Evolutionary conservation across 2,113 vertebrate genomes (phyloP), one percentile per base, ranked within the genome.

Genomic region (Tetraodon nigroviridis): DNA sequence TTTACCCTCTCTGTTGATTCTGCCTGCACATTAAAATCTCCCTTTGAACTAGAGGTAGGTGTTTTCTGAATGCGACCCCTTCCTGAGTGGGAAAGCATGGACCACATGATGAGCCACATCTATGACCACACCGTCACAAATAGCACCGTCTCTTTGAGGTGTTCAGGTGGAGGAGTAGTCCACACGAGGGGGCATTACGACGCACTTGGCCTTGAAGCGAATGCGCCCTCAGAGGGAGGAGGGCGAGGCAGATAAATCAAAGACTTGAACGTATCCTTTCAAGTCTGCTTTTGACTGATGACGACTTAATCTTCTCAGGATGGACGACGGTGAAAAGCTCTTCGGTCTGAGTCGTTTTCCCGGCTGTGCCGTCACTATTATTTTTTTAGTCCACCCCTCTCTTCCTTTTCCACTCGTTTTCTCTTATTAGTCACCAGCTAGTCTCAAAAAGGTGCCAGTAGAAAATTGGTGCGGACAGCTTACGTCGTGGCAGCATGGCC

Each of bases 11-110:
- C 49, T 54, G 54, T 53, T 65, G 55, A 57, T 54, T 63, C 75
- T 47, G 47, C 64, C 53, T 3, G 10, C 49, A 77, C 63, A 76
- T 76, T 69, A 75, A 75, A 62, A 65, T 81, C 63, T 77, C 60
- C 74, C 71, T 82, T 78, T 53, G 60, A 75, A 79, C 57, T 63
- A 76, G 64, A 49, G 71, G 24, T 61, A 56, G 8, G 1, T 10
- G 7, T 37, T 37, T 7, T 37, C 32, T 37, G 32, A 8, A 58
- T 61, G 60, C 66, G 68, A 32, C 49, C 27, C 55, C 29, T 6
- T 19, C 4, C 3, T 6, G 17, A 54, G 42, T 7, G 20, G 47
- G 37, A 71, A 73, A n/a, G 49, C 15, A 44, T 0, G 18, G 61
- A 29, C 67, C 58, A 16, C 67, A 44, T 45, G 69, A 48, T 59